A percentile compares a stretch with the other conserved stretches of the same genome.
These are phyloP conservation scores for Oreochromis mossambicus DNA, from an alignment of 2,797 vertebrate species.

Conservation along the genomic window DNA sequence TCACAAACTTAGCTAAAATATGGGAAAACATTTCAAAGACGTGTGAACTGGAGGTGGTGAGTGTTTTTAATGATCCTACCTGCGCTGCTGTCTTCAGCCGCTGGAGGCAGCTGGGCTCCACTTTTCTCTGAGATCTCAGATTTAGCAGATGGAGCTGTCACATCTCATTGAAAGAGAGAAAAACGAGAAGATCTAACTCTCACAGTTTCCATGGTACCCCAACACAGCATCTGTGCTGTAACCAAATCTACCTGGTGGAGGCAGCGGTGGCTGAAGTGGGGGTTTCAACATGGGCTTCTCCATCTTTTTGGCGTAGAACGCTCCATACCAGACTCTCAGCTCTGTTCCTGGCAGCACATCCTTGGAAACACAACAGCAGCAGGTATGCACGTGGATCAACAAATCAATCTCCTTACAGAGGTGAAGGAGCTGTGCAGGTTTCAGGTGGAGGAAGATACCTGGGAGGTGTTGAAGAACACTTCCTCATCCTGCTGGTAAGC, in stretches of 20 bases:
- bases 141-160: conserved; percentile 9
- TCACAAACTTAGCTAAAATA: background rate
- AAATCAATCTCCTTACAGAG: background rate
- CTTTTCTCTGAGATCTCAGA: conserved; percentile 13
- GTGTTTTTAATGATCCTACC: conserved; percentile 30
- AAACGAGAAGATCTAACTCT: background rate
- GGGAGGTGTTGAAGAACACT: conserved; percentile 94
- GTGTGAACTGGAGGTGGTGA: background rate
- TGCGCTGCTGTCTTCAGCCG: conserved; percentile 35
- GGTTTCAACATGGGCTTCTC: conserved; percentile 88
- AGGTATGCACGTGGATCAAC: background rate
- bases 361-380: conserved; percentile 25
- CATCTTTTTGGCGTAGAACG: conserved; percentile 98
- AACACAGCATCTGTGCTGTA: background rate
- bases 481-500: conserved; percentile 93
- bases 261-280: conserved; percentile 53
- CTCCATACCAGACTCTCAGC: conserved; percentile 97
- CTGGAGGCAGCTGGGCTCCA: background rate
- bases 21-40: background rate
- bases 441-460: conserved; percentile 53
- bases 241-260: conserved; percentile 50
- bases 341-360: conserved; percentile 90
- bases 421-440: background rate
- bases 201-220: background rate
- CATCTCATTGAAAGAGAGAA: conserved; percentile 19